Conservation (phyloP, 1,140 invertebrate species). For the Drosophila persimilis region DNA sequence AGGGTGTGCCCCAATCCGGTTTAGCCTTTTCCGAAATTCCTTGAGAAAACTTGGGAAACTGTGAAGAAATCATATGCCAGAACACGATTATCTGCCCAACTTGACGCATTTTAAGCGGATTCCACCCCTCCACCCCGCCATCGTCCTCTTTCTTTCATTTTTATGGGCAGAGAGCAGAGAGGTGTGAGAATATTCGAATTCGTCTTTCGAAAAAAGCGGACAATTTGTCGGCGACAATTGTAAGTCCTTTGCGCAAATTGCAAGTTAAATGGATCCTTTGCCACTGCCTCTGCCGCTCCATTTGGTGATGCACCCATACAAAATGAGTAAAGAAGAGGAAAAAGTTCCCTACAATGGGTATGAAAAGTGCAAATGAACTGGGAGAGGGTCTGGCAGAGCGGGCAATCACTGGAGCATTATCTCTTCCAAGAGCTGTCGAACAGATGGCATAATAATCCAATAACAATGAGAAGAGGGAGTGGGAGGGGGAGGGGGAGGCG, state of each 20-base stretch:
- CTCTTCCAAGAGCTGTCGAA: slow-evolving; percentile 7
- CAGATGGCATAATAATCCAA: slow-evolving; percentile 2
- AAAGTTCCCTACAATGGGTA: slow-evolving; percentile 20
- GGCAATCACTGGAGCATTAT: slow-evolving; percentile 45
- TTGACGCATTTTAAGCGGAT: slow-evolving; percentile 23
- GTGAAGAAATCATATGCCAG: neutral
- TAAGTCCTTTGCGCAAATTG: slow-evolving; percentile 59
- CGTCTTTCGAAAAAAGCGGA: slow-evolving; percentile 14
- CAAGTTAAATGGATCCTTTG: slow-evolving; percentile 55
- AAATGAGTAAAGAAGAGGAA: slow-evolving; percentile 1
- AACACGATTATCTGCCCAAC: slow-evolving; percentile 5
- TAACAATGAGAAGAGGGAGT: no score
- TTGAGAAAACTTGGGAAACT: neutral
- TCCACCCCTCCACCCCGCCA: neutral
- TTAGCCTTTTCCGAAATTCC: neutral
- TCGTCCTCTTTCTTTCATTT: neutral
- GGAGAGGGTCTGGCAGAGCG: slow-evolving; percentile 7
- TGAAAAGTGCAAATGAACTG: slow-evolving; percentile 42
- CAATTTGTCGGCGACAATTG: slow-evolving; percentile 53
- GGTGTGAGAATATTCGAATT: slow-evolving; percentile 47
- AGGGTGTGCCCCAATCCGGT: slow-evolving; percentile 9
- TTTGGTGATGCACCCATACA: slow-evolving; percentile 24
- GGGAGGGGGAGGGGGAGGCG: no score
- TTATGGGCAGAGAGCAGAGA: slow-evolving; percentile 17
- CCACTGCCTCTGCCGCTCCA: slow-evolving; percentile 38